phyloP scores from a whole-genome alignment of 2,888 invertebrate genomes.

The Torymus aiolomorphi region DNA sequence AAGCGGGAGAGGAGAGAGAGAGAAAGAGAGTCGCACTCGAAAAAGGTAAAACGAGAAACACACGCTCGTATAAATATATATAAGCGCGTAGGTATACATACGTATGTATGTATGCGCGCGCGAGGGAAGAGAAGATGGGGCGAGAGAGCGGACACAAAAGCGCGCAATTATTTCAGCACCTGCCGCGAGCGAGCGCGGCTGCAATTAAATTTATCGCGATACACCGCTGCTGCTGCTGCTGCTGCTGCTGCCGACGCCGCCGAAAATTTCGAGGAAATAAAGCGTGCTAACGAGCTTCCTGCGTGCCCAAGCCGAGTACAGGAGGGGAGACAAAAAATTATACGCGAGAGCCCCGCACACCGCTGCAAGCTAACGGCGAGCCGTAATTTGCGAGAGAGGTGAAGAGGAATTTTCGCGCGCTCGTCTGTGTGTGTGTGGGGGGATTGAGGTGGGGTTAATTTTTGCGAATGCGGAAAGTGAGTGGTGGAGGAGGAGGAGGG shows the following conservation, averaged over 20 bases:
- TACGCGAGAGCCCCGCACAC: not conserved
- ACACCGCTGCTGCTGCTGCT: conserved; percentile 3
- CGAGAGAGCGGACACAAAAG: conserved; percentile 50
- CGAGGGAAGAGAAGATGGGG: conserved; percentile 33
- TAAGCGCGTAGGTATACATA: not conserved
- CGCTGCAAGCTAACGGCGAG: conserved; percentile 16
- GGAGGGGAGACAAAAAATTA: conserved; percentile 5
- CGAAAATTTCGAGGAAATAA: conserved; percentile 60
- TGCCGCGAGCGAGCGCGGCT: conserved; percentile 31
- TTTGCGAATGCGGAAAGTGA: too few relatives aligned
- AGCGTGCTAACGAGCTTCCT: conserved; percentile 58
- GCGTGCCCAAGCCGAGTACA: not conserved
- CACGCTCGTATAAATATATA: not conserved
- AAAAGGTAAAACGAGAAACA: not conserved
- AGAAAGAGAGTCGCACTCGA: not conserved
- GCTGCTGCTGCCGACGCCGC: conserved; percentile 29
- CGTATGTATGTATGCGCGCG: too few relatives aligned
- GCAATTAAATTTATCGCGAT: conserved; percentile 60
- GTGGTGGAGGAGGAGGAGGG: too few relatives aligned
- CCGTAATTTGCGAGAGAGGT: conserved; percentile 3
- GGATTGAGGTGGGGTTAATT: too few relatives aligned
- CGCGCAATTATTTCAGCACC: conserved; percentile 60
- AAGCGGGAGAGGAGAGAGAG: conserved; percentile 10
- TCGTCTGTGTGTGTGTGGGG: too few relatives aligned
- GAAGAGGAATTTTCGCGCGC: too few relatives aligned